Evolutionary conservation across 1,140 invertebrate species (phyloP).

Genomic region (Neodiprion pinetum): DNA sequence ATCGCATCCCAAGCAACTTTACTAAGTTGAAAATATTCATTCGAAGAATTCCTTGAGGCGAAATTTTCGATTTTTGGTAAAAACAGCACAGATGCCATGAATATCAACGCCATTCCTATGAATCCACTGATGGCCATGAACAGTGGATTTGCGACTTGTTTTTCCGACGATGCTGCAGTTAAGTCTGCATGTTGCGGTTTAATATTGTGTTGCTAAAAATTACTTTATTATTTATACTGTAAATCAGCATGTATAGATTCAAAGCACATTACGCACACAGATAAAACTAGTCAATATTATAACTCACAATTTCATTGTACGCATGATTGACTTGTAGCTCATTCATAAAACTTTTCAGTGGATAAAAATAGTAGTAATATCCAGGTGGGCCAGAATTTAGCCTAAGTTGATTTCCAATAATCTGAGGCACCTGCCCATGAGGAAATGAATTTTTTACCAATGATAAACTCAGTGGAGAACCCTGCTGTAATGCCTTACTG

Average conservation of each 20-base stretch:
- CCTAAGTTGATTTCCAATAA: constrained; percentile 31
- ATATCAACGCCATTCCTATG: constrained; percentile 43
- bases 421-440: constrained; percentile 26
- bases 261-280: too few relatives aligned
- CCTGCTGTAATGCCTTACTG: constrained; percentile 42
- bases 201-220: constrained; percentile 30
- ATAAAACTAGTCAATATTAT: neutral
- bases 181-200: constrained; percentile 24
- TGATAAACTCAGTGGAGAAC: constrained; percentile 35
- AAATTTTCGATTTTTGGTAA: constrained; percentile 38
- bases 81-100: constrained; percentile 44
- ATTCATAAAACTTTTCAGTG: constrained; percentile 40
- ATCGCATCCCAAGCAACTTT: constrained; percentile 41
- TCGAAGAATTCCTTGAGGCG: constrained; percentile 34
- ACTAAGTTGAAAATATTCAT: constrained; percentile 40
- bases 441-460: constrained; percentile 35
- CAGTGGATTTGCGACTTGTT: constrained; percentile 41
- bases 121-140: constrained; percentile 46
- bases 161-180: constrained; percentile 33
- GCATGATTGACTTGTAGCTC: constrained; percentile 38
- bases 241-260: too few relatives aligned
- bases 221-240: too few relatives aligned
- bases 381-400: constrained; percentile 29
- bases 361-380: constrained; percentile 44
- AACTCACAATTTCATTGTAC: constrained; percentile 29